Evolutionary conservation across 2,113 vertebrate species (phyloP), one percentile per base, ranked within the genome.

Genomic region (Chaenocephalus aceratus): DNA sequence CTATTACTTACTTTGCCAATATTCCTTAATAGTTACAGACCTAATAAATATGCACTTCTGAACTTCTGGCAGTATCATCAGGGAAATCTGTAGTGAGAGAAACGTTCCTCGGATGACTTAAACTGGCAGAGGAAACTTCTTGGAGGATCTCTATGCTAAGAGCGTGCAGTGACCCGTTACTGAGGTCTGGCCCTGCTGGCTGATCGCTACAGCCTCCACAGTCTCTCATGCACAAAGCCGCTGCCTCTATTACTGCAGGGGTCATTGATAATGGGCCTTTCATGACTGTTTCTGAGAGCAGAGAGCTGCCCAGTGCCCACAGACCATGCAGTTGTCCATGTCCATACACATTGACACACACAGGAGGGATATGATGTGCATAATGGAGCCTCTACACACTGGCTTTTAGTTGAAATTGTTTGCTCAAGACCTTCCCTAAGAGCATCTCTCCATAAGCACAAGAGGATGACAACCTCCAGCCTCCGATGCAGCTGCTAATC

Each of bases 151-250:
- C 79, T 92, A 72, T 72, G 80, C 80, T 88, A 59, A 87, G 87
- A 86, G 84, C 72, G 87, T 79, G 76, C 88, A 82, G 61, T 91
- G 92, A 94, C 93, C 93, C 85, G 57, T 89, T 58, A 70, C 88
- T 83, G 88, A 91, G 78, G 83, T 72, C 75, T 86, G 85, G 87
- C 87, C 86, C 84, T 71, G 76, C 34, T 70, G 75, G 72, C 80
- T 72, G 81, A 72, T 82, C 49, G 53, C 46, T 60, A n/a, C 82
- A 82, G 84, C 77, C 67, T 91, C 49, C 36, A 15, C 58, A 73
- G 66, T 85, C 82, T 65, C 75, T 75, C 79, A 80, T 73, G 73
- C 83, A 77, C 71, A 87, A 72, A 83, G 73, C 65, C 41, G 41
- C 71, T 64, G 75, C 79, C 81, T 86, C 76, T 84, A 81, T 86